Evolutionary conservation across 1,140 invertebrate genomes (phyloP).

Genomic region (Bemisia tabaci): DNA sequence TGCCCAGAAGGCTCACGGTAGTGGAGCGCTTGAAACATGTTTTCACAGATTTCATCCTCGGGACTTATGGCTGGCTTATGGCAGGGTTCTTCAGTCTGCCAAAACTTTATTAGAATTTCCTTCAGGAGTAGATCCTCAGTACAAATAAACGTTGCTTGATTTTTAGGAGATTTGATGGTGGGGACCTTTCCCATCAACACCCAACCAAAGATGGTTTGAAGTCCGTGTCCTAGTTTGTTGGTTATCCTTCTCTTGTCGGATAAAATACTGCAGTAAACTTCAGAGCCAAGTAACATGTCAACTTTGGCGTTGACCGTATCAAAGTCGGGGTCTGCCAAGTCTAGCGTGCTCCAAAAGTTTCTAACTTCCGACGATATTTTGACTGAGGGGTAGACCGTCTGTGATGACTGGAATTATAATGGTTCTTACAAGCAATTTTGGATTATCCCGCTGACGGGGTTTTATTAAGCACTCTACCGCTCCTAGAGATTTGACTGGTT

Average conservation of each 20-base stretch:
- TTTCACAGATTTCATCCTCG: background rate
- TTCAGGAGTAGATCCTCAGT: too few species aligned
- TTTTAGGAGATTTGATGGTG: too few species aligned
- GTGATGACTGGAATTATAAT: background rate
- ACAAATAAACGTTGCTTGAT: too few species aligned
- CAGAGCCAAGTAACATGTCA: too few species aligned
- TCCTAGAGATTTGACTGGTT: background rate
- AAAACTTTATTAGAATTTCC: background rate
- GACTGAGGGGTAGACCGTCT: background rate
- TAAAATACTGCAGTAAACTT: too few species aligned
- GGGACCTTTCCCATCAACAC: slow-evolving; percentile 5
- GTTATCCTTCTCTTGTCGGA: too few species aligned
- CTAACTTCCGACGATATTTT: background rate
- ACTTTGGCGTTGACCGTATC: too few species aligned
- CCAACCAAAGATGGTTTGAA: slow-evolving; percentile 11
- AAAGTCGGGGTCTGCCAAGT: background rate
- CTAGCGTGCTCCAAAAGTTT: background rate
- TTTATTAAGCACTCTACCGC: background rate
- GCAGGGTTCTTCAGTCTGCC: background rate
- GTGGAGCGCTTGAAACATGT: background rate
- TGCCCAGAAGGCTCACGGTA: background rate
- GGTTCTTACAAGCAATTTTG: background rate
- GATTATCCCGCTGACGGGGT: too few species aligned
- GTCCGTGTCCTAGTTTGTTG: too few species aligned
- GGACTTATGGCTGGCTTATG: too few species aligned